Percentiles rank a stretch among this genome's conserved stretches.
phyloP scores from a whole-genome alignment of 2,797 vertebrate genomes.

The Ptychadena robeensis region DNA sequence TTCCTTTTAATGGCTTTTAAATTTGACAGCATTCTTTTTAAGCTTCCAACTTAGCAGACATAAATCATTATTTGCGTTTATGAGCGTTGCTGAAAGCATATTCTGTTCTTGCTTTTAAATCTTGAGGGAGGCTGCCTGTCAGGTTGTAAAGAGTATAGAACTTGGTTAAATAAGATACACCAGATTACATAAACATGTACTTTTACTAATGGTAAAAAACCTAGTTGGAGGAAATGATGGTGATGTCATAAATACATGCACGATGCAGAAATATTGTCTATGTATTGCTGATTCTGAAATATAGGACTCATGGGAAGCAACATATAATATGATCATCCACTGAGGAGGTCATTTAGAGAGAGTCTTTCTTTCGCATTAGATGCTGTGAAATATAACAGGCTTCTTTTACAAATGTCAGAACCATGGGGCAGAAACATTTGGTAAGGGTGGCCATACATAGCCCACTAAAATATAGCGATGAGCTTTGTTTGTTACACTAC shows the following conservation, averaged over 20 bases:
- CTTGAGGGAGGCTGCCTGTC: too few species aligned
- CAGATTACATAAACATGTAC: background rate
- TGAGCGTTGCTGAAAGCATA: too few species aligned
- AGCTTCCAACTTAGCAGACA: too few species aligned
- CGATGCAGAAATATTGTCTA: background rate
- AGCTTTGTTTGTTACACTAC: background rate
- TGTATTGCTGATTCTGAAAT: background rate
- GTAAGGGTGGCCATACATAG: background rate
- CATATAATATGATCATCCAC: background rate
- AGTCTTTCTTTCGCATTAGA: background rate
- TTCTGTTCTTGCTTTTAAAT: too few species aligned
- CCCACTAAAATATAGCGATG: background rate
- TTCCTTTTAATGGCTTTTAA: too few species aligned
- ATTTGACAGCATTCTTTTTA: too few species aligned
- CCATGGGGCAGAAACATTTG: background rate
- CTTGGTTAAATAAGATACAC: too few species aligned
- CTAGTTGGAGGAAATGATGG: background rate
- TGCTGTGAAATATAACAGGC: background rate
- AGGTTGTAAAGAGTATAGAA: too few species aligned
- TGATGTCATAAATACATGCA: background rate
- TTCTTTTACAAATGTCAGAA: background rate
- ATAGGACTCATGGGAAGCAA: background rate
- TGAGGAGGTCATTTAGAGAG: background rate
- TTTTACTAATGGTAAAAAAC: background rate
- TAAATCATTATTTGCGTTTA: too few species aligned